Conservation (phyloP, 2,113 vertebrate species). For the Phyllostomus discolor region DNA sequence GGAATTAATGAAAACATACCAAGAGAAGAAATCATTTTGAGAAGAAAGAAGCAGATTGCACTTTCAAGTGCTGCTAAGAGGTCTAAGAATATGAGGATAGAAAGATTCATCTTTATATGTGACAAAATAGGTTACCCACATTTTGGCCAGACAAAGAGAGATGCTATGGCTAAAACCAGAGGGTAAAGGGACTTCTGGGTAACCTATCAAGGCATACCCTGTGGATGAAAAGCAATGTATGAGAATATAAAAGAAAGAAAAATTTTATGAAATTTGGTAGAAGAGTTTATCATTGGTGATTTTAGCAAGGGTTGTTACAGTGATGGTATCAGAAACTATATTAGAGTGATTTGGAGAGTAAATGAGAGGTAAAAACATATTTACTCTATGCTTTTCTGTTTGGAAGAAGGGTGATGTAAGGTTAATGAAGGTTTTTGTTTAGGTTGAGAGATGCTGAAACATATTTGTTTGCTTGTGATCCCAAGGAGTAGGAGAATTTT, state of each 20-base stretch:
- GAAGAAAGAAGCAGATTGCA: neutral
- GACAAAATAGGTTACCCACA: neutral
- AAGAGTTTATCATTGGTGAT: neutral
- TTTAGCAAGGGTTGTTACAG: neutral
- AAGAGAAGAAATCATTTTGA: constrained; percentile 17
- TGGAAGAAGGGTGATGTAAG: neutral
- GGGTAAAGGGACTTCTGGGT: neutral
- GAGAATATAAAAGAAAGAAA: neutral
- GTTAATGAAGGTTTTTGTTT: neutral
- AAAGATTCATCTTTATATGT: neutral
- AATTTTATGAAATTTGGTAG: neutral
- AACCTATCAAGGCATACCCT: neutral
- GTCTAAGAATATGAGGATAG: neutral
- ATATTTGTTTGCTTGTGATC: neutral
- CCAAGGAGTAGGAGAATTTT: neutral
- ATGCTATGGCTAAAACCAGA: neutral
- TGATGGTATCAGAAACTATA: neutral
- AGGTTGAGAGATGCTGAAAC: neutral
- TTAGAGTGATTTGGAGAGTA: neutral
- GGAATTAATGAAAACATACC: neutral
- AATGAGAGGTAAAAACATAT: neutral
- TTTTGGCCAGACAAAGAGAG: neutral
- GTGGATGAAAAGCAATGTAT: neutral
- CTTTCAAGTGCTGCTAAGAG: neutral
- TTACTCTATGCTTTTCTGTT: neutral